Base-by-base conservation (phyloP, 2,113 vertebrate genomes). In the Heterocephalus glaber region DNA sequence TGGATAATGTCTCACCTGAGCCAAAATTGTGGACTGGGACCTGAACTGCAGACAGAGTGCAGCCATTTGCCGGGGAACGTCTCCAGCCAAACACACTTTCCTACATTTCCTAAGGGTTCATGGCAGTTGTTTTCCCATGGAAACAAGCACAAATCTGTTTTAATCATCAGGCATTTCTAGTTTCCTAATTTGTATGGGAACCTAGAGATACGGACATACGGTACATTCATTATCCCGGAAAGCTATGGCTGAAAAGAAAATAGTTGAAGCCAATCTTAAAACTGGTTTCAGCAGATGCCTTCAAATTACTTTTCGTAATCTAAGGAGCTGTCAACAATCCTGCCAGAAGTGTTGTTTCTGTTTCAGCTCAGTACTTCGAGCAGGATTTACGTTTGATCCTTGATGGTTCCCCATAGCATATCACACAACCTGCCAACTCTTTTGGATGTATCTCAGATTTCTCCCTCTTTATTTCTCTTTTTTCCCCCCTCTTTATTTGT, bases 161-260 rank as follows among this genome's bases (percentile, higher is more conserved):
- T 96, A 97, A 97, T 98, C 93, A 96, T 98, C 70, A 94, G 97
- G 93, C 97, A 90, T 95, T 97, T 98, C 98, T 95, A 95, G 94
- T 98, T 98, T 97, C 97, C 96, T 97, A 97, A 89, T 98, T 96
- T 98, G 90, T 96, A 96, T 97, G 98, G 95, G 98, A 98, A 97
- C 90, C 92, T 97, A 94, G 93, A 70, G 93, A 97, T 97, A 83
- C 54, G 79, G 97, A 94, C 98, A 98, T 96, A 94, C 97, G 98
- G 95, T 96, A 97, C 92, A 87, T 97, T 97, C 95, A 90, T 98
- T 97, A 98, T 95, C 86, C 28, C 86, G 72, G 95, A 93, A 97
- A 95, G 87, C 35, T 86, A 84, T 89, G 92, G 80, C 60, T 85
- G 83, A 96, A 98, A 97, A 93, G 94, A 92, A 95, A 95, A 41